A percentile compares a stretch with the other conserved stretches of the same genome.
Conservation (phyloP, 1,140 invertebrate species). For the Leptestheria dahalacensis region DNA sequence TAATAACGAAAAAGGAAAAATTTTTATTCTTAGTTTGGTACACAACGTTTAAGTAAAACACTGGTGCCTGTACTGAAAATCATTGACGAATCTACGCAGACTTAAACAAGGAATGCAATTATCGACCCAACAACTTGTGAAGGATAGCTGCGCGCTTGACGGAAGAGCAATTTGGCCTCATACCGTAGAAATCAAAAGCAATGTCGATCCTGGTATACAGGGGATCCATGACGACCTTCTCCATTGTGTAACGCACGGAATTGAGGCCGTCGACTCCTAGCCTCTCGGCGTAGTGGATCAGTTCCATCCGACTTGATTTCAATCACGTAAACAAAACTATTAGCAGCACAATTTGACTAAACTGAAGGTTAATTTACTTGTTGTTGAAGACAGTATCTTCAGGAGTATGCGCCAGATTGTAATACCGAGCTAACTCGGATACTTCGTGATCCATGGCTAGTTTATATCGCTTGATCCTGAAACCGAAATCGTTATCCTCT, state of each 20-base stretch:
- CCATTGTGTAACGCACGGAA: neutral
- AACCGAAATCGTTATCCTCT: slow-evolving; percentile 32
- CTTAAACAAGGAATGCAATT: no score
- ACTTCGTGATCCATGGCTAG: neutral
- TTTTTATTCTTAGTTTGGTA: no score
- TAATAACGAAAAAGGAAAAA: no score
- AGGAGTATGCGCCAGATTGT: neutral
- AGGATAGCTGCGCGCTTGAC: neutral
- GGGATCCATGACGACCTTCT: neutral
- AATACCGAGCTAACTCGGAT: neutral
- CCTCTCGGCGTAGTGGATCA: neutral
- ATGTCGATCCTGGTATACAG: neutral
- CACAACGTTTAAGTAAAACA: no score
- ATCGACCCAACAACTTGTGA: no score
- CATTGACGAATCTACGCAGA: no score
- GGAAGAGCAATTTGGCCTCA: neutral
- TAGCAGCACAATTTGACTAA: neutral
- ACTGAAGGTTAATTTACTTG: neutral
- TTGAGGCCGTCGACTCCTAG: neutral
- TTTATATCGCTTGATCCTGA: neutral
- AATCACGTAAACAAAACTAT: neutral
- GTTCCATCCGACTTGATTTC: neutral
- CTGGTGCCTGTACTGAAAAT: no score
- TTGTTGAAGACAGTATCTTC: neutral
- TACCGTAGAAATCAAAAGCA: neutral